These are phyloP conservation scores for Zygothrica quintamaculata DNA, from an alignment of 2,888 invertebrate species.

Conservation along the genomic window DNA sequence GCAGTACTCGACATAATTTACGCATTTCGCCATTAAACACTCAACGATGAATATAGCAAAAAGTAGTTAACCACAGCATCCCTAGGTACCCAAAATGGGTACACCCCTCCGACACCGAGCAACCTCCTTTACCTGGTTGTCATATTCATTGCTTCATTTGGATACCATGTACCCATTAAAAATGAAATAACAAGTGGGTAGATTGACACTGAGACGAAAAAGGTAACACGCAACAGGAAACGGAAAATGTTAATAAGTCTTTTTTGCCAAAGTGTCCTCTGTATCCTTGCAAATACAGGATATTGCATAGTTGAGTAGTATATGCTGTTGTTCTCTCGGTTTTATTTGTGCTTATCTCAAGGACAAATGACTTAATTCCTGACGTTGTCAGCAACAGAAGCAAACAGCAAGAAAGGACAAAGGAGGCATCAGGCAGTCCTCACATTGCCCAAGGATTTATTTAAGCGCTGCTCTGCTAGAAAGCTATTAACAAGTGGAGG, in stretches of 20 bases:
- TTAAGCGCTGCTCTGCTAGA: neutral
- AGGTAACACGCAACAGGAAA: too few species aligned
- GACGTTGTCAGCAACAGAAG: conserved; percentile 51
- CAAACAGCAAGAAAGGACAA: conserved; percentile 36
- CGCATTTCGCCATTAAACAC: conserved; percentile 83
- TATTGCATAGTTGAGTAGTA: neutral
- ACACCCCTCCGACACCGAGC: conserved; percentile 2
- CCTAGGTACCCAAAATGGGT: neutral
- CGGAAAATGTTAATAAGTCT: too few species aligned
- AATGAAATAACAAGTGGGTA: too few species aligned
- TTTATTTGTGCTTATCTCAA: conserved; percentile 65
- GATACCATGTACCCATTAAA: too few species aligned
- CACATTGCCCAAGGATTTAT: conserved; percentile 3
- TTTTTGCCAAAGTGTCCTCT: too few species aligned
- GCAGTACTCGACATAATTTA: conserved; percentile 80
- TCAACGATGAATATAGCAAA: conserved; percentile 46
- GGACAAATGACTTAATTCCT: conserved; percentile 82
- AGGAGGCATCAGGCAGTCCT: conserved; percentile 24
- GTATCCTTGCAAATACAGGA: neutral
- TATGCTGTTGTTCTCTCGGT: neutral
- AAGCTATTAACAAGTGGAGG: neutral
- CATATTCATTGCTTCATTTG: too few species aligned
- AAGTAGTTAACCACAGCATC: conserved; percentile 1
- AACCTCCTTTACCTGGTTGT: conserved; percentile 29
- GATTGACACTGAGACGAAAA: too few species aligned